Percentiles rank a stretch among this genome's conserved stretches.
phyloP scores from a whole-genome alignment of 2,113 vertebrate genomes.

The Pandion haliaetus region DNA sequence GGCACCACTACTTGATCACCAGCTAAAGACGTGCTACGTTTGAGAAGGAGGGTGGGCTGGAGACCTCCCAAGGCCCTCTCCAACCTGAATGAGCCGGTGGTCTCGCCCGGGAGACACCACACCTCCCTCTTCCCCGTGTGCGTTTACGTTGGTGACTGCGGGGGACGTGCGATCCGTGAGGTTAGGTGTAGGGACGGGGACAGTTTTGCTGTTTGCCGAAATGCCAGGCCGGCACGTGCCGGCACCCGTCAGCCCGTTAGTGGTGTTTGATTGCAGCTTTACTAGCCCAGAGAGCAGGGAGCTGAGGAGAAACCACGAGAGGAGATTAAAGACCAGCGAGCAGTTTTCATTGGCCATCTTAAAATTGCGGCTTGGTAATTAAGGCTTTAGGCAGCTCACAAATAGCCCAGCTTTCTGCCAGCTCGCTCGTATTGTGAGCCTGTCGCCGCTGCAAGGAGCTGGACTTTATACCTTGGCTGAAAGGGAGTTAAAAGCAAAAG shows the following conservation, averaged over 20 bases:
- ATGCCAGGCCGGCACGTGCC: not conserved
- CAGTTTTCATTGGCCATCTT: constrained; percentile 13
- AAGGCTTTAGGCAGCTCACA: constrained; percentile 34
- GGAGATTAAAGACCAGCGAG: not conserved
- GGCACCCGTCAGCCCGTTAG: not conserved
- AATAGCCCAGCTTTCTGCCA: not conserved
- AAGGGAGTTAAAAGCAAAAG: not conserved
- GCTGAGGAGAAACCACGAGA: accelerated
- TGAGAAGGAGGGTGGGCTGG: not conserved
- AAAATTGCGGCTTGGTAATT: not conserved
- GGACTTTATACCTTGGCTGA: not conserved
- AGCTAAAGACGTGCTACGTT: accelerated
- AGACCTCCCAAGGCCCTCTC: not conserved
- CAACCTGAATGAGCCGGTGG: not conserved
- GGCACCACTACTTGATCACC: not conserved
- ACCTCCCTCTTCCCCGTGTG: not conserved
- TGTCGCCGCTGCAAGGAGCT: not conserved
- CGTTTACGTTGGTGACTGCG: accelerated
- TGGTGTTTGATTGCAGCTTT: not conserved
- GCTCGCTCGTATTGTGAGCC: accelerated
- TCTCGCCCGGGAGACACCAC: not conserved
- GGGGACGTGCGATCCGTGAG: accelerated
- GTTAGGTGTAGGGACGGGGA: not conserved
- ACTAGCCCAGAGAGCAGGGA: not conserved
- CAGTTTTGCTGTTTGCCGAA: not conserved